phyloP scores from a whole-genome alignment of 2,113 vertebrate species.

The Caretta caretta region DNA sequence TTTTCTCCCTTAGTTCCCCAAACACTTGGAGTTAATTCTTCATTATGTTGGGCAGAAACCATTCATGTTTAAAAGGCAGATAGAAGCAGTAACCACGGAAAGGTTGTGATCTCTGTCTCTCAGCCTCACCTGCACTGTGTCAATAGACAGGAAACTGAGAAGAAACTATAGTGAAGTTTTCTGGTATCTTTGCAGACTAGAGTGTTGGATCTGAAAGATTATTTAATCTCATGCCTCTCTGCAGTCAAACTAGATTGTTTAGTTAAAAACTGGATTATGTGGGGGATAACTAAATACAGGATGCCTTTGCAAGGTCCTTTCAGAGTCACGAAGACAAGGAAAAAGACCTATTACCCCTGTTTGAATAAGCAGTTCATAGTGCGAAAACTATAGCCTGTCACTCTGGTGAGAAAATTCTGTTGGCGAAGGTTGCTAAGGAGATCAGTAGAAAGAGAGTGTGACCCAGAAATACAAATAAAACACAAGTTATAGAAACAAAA shows the following conservation, averaged over 20 bases:
- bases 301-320: slow-evolving; percentile 33
- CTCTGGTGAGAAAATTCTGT: neutral
- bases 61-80: neutral
- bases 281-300: slow-evolving; percentile 10
- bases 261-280: neutral
- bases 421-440: neutral
- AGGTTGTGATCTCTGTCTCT: neutral
- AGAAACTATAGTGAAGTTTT: rapidly evolving
- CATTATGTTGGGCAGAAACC: slow-evolving; percentile 5
- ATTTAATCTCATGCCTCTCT: slow-evolving; percentile 17
- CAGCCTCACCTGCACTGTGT: neutral
- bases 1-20: neutral
- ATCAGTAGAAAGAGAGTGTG: neutral
- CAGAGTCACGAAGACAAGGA: slow-evolving; percentile 8
- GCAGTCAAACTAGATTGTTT: neutral
- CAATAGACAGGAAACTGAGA: neutral
- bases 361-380: slow-evolving; percentile 38
- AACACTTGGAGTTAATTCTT: neutral
- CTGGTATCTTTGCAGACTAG: neutral
- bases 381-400: slow-evolving; percentile 16
- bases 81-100: neutral
- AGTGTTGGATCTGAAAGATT: slow-evolving; percentile 13
- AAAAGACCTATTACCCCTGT: slow-evolving; percentile 14
- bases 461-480: neutral
- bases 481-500: slow-evolving; percentile 1